These are phyloP conservation scores for Ophion slaviceki DNA, from an alignment of 2,888 invertebrate genomes.

Conservation along the genomic window DNA sequence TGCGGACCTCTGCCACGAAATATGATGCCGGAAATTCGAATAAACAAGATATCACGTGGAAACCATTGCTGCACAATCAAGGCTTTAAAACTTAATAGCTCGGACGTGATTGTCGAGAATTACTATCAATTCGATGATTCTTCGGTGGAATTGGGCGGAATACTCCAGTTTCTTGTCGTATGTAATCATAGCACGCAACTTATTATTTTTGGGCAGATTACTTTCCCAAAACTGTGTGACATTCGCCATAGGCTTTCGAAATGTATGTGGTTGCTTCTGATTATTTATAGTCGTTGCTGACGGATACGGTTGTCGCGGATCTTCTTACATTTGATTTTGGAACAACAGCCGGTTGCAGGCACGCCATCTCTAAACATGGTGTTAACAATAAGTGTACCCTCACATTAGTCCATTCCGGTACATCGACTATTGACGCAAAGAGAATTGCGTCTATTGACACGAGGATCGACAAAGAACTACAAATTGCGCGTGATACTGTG, in stretches of 20 bases:
- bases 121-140: slow-evolving; percentile 19
- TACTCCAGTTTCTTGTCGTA: slow-evolving; percentile 3
- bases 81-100: too few relatives aligned
- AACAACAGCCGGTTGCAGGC: too few relatives aligned
- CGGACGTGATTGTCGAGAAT: not conserved
- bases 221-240: not conserved
- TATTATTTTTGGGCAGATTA: not conserved
- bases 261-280: slow-evolving; percentile 66
- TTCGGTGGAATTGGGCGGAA: not conserved
- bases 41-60: slow-evolving; percentile 88
- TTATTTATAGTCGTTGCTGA: too few relatives aligned
- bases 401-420: not conserved
- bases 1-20: slow-evolving; percentile 84
- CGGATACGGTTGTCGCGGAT: too few relatives aligned
- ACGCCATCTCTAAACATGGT: too few relatives aligned
- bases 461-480: not conserved
- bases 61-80: slow-evolving; percentile 80
- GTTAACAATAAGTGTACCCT: not conserved
- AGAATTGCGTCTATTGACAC: not conserved
- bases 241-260: too few relatives aligned
- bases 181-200: slow-evolving; percentile 65
- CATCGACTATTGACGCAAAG: not conserved
- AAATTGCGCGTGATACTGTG: not conserved
- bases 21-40: slow-evolving; percentile 85
- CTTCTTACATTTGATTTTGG: too few relatives aligned